These are phyloP conservation scores for Endomychus coccineus DNA, from an alignment of 2,888 invertebrate genomes.

Conservation along the genomic window DNA sequence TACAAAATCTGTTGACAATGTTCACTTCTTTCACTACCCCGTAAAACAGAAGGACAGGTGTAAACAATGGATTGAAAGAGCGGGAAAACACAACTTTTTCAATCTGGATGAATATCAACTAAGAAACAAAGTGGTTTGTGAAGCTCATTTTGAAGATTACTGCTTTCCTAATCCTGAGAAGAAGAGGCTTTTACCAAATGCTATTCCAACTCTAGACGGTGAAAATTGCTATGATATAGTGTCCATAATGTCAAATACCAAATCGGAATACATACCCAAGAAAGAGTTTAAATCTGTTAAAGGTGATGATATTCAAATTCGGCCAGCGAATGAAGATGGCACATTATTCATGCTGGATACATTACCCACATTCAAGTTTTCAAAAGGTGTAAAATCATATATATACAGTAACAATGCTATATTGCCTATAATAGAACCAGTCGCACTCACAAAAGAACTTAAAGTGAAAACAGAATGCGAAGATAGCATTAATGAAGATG, in stretches of 20 bases:
- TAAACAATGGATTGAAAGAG: slow-evolving; percentile 52
- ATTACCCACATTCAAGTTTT: slow-evolving; percentile 31
- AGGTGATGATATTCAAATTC: slow-evolving; percentile 29
- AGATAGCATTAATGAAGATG: background rate
- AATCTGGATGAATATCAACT: slow-evolving; percentile 52
- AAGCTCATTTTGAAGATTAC: slow-evolving; percentile 51
- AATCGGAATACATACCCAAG: too few species aligned
- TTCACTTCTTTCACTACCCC: slow-evolving; percentile 56
- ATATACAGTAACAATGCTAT: slow-evolving; percentile 36
- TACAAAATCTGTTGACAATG: slow-evolving; percentile 43
- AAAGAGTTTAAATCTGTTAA: slow-evolving; percentile 1
- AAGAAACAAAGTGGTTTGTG: slow-evolving; percentile 54
- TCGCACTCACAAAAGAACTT: background rate
- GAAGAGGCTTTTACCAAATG: slow-evolving; percentile 49
- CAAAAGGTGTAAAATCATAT: slow-evolving; percentile 33
- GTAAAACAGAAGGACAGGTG: slow-evolving; percentile 53
- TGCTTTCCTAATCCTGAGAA: slow-evolving; percentile 49
- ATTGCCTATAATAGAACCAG: slow-evolving; percentile 24
- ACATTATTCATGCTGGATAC: slow-evolving; percentile 38
- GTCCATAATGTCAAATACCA: too few species aligned
- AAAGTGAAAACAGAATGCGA: slow-evolving; percentile 5
- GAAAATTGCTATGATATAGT: slow-evolving; percentile 24
- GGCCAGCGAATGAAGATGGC: slow-evolving; percentile 37
- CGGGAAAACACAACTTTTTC: slow-evolving; percentile 47
- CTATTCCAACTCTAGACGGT: slow-evolving; percentile 48